A percentile compares a stretch with the other conserved stretches of the same genome.
Conservation (phyloP, 35 echinoderm and acorn worm genomes). For the Holothuria glaberrima region DNA sequence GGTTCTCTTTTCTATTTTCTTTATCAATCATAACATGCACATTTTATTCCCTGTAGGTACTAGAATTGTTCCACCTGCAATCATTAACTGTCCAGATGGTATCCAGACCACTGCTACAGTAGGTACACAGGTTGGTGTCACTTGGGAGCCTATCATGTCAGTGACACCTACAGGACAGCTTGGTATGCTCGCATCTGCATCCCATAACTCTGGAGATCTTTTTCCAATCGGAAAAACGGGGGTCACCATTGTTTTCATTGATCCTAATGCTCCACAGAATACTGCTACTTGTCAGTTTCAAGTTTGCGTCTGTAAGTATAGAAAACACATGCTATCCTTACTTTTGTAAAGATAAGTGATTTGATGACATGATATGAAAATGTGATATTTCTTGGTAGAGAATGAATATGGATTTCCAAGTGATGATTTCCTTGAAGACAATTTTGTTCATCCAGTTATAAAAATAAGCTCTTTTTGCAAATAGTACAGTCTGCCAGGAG, state of each 20-base stretch:
- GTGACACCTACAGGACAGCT: neutral
- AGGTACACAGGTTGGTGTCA: neutral
- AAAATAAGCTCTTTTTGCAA: too few species aligned
- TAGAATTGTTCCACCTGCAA: neutral
- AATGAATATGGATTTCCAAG: too few species aligned
- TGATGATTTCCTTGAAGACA: too few species aligned
- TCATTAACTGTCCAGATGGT: neutral
- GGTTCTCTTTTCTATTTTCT: too few species aligned
- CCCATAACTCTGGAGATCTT: constrained; percentile 1
- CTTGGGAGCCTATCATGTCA: neutral
- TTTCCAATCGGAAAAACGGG: neutral
- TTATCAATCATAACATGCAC: too few species aligned
- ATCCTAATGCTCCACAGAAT: neutral
- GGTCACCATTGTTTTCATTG: neutral
- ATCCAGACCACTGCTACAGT: neutral
- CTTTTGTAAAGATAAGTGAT: too few species aligned
- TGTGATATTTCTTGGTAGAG: too few species aligned
- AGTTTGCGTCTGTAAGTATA: constrained; percentile 27
- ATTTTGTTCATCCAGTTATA: too few species aligned
- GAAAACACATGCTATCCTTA: too few species aligned
- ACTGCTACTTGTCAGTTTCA: neutral
- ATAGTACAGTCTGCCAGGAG: too few species aligned
- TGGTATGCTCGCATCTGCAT: neutral
- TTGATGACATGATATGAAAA: too few species aligned
- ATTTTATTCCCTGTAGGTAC: neutral